phyloP scores from a whole-genome alignment of 2,888 invertebrate species.

The Rambutsinella grinnellia region DNA sequence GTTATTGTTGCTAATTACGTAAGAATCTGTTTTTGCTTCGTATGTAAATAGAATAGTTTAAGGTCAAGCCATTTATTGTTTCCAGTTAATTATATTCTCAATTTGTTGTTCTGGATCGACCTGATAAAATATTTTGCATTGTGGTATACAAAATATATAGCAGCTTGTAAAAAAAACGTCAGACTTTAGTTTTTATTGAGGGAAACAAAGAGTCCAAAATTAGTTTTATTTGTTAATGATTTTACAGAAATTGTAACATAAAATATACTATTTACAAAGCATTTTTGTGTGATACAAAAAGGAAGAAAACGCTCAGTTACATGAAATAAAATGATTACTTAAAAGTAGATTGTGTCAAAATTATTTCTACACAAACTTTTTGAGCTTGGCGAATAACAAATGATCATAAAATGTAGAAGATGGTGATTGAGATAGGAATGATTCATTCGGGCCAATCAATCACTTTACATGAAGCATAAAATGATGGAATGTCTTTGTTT shows the following conservation, averaged over 20 bases:
- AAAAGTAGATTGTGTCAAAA: neutral
- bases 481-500: no score
- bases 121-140: no score
- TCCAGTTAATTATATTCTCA: no score
- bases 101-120: no score
- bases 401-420: no score
- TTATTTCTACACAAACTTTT: neutral
- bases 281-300: slow-evolving; percentile 57
- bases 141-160: no score
- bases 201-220: slow-evolving; percentile 34
- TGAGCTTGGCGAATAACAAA: no score
- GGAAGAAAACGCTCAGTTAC: slow-evolving; percentile 52
- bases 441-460: no score
- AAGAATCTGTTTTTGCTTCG: neutral
- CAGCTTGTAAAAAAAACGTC: no score
- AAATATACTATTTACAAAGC: slow-evolving; percentile 53
- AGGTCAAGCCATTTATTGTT: neutral
- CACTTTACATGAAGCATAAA: no score
- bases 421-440: no score
- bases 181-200: neutral
- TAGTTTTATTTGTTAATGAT: slow-evolving; percentile 20
- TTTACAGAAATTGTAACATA: slow-evolving; percentile 10
- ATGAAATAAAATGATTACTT: slow-evolving; percentile 43
- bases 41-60: neutral
- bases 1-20: neutral